phyloP scores from a whole-genome alignment of 2,888 invertebrate genomes.

The Ypsolopha sequella region DNA sequence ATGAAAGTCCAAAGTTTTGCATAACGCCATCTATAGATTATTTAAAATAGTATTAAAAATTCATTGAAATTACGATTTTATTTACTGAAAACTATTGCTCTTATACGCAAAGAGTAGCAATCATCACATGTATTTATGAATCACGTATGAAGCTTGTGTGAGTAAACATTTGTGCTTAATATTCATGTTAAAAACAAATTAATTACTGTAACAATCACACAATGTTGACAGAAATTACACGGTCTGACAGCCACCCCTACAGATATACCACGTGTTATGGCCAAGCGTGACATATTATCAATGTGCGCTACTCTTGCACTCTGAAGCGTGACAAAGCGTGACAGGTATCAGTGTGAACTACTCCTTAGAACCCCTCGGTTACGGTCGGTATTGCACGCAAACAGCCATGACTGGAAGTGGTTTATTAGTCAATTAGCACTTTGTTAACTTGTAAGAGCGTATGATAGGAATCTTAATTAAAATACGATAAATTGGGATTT shows the following conservation, averaged over 20 bases:
- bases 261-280: constrained; percentile 25
- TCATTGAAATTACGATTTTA: too few species aligned
- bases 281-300: constrained; percentile 16
- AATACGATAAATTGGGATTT: too few species aligned
- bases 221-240: constrained; percentile 12
- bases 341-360: neutral
- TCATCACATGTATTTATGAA: too few species aligned
- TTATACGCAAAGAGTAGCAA: too few species aligned
- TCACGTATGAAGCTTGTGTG: too few species aligned
- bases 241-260: constrained; percentile 19
- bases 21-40: too few species aligned
- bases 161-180: too few species aligned
- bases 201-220: neutral
- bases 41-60: too few species aligned
- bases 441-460: neutral
- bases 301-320: neutral
- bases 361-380: constrained; percentile 17
- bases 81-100: too few species aligned
- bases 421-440: neutral
- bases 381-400: constrained; percentile 48
- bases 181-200: too few species aligned
- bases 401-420: constrained; percentile 25
- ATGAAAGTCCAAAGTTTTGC: too few species aligned
- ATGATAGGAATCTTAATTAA: too few species aligned
- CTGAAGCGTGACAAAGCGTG: neutral